Conservation (phyloP, 2,888 invertebrate genomes). For the Epiblema foenella region DNA sequence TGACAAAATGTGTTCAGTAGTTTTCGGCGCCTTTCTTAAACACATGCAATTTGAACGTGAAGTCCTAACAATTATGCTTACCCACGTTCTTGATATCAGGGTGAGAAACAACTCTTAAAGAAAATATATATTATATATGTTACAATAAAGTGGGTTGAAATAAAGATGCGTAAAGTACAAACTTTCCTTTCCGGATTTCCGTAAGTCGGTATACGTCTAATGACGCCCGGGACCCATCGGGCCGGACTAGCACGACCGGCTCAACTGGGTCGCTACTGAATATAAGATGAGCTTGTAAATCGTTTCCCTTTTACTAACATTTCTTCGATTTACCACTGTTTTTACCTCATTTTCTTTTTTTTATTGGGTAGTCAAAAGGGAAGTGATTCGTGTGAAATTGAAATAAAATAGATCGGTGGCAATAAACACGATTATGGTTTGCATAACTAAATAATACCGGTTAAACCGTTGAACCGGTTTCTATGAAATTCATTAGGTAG, state of each 20-base stretch:
- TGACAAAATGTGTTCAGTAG: too few species aligned
- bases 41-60: too few species aligned
- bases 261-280: constrained; percentile 42
- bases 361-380: background rate
- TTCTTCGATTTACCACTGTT: constrained; percentile 24
- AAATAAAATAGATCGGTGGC: background rate
- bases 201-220: constrained; percentile 38
- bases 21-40: too few species aligned
- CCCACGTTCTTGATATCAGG: too few species aligned
- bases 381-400: background rate
- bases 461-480: too few species aligned
- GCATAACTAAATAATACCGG: too few species aligned
- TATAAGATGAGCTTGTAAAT: constrained; percentile 40
- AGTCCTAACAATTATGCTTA: too few species aligned
- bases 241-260: constrained; percentile 6
- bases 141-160: constrained; percentile 1
- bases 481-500: too few species aligned
- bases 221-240: constrained; percentile 34
- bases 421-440: too few species aligned
- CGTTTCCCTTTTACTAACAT: constrained; percentile 34
- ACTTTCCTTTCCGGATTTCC: constrained; percentile 37
- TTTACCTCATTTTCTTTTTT: background rate
- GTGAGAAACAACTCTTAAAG: too few species aligned
- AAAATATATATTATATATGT: background rate
- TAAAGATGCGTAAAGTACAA: constrained; percentile 14